Base-by-base conservation (phyloP, 2,113 vertebrate genomes). In the Platichthys stellatus region DNA sequence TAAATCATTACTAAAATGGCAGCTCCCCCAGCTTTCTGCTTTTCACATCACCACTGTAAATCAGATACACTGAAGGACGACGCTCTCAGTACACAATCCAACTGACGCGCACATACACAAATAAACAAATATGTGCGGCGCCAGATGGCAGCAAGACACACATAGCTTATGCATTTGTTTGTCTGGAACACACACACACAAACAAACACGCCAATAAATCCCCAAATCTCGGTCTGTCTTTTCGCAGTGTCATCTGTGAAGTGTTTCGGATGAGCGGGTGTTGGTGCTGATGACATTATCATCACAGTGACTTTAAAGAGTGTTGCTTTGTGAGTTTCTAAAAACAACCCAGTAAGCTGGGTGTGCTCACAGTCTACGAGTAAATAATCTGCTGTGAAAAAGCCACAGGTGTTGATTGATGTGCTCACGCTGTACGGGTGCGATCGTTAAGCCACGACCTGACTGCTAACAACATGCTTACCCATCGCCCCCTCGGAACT, bases 81-180 rank as follows among this genome's bases (percentile, higher is more conserved):
- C 58, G 17, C 53, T 43, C 45, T 24, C 24, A 13, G 4, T 11
- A 43, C 23, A 54, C 51, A 54, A 24, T 43, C 43, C 61, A 26
- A 79, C 49, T 54, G 15, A 51, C 20, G 14, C 51, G 8, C 51
- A 54, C 51, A n/a, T 9, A 54, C 51, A 21, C 51, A 21, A 54
- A 54, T 54, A 54, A 54, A 72, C 71, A 78, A 61, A 76, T 40
- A 58, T n/a, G 49, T 23, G 23, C 21, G 13, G 57, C 4, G 24
- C 59, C 66, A 78, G 59, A 64, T 64, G 26, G 60, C 28, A 62
- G n/a, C 3, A 45, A 74, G 58, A 57, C 43, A 69, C 35, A 76
- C 49, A 60, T 51, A 51, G 47, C 47, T 51, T 51, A 51, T 51
- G 47, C 47, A 51, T 51, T 51, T 51, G 47, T 51, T 51, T 51